Evolutionary conservation across 2,888 invertebrate genomes (phyloP).

Genomic region (Gastrophysa polygoni): DNA sequence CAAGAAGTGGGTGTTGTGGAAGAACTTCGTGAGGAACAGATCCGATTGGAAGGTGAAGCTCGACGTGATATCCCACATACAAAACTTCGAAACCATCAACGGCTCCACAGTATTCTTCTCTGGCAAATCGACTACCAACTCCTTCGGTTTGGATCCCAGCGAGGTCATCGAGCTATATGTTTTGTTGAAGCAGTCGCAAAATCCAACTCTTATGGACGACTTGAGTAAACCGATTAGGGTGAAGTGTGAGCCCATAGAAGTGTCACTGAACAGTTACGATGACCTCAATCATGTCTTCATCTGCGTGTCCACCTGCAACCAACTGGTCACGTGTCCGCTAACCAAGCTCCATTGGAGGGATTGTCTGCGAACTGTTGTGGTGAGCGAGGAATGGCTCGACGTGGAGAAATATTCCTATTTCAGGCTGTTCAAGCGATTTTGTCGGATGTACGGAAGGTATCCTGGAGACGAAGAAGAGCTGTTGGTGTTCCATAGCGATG

Average conservation of each 20-base stretch:
- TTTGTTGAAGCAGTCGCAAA: neutral
- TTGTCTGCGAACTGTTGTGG: neutral
- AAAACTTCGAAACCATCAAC: neutral
- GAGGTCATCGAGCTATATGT: neutral
- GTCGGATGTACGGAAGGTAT: neutral
- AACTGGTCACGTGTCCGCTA: neutral
- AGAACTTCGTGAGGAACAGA: slow-evolving; percentile 1
- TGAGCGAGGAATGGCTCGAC: neutral
- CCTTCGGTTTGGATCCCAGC: neutral
- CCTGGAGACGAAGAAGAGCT: neutral
- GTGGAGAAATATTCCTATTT: neutral
- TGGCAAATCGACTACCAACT: neutral
- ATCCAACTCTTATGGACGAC: neutral
- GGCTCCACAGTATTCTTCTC: neutral
- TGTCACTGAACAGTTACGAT: neutral
- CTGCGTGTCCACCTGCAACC: slow-evolving; percentile 4
- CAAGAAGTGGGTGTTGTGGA: slow-evolving; percentile 2
- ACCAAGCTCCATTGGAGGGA: slow-evolving; percentile 3
- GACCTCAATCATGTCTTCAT: slow-evolving; percentile 9
- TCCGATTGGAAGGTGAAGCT: neutral
- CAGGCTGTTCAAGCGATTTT: slow-evolving; percentile 6
- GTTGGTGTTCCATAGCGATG: neutral
- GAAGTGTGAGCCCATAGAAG: neutral
- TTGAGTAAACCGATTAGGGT: neutral
- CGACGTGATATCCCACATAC: neutral